A percentile compares a stretch with the other conserved stretches of the same genome.
Evolutionary conservation across 2,888 invertebrate species (phyloP).

Genomic region (Theretra japonica): DNA sequence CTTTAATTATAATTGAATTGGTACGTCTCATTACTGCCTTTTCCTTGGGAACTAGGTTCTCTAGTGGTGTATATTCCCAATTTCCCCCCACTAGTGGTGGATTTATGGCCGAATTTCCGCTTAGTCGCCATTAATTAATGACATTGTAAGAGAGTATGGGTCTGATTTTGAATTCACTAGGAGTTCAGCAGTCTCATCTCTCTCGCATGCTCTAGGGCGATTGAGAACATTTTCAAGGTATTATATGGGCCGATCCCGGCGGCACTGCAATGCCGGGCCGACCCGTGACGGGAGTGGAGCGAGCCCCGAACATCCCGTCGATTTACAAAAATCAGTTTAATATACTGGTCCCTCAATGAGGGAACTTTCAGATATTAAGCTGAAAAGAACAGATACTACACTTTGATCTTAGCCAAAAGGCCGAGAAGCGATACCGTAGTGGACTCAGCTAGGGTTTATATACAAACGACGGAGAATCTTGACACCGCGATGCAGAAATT

Average conservation of each 20-base stretch:
- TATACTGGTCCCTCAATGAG: constrained; percentile 55
- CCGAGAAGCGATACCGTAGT: constrained; percentile 44
- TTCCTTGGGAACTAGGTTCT: too few species aligned
- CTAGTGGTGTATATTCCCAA: too few species aligned
- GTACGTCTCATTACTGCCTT: too few species aligned
- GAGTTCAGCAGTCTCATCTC: not conserved
- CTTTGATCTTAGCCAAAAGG: constrained; percentile 54
- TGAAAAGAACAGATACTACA: constrained; percentile 55
- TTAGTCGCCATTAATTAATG: too few species aligned
- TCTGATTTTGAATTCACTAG: not conserved
- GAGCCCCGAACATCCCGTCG: constrained; percentile 55
- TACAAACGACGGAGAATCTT: constrained; percentile 8
- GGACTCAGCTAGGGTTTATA: not conserved
- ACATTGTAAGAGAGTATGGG: too few species aligned
- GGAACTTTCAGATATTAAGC: constrained; percentile 56
- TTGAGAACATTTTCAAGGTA: not conserved
- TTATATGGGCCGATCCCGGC: constrained; percentile 49
- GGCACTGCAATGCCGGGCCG: constrained; percentile 56
- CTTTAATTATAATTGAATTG: too few species aligned
- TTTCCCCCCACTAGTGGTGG: too few species aligned
- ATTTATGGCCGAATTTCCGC: too few species aligned
- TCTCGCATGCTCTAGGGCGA: not conserved
- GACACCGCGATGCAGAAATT: constrained; percentile 16
- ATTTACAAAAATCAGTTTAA: constrained; percentile 52
- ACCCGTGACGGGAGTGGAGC: constrained; percentile 56